Percentiles rank a stretch among this genome's conserved stretches.
phyloP scores from a whole-genome alignment of 2,113 vertebrate species.

The Pelvicachromis taeniatus region DNA sequence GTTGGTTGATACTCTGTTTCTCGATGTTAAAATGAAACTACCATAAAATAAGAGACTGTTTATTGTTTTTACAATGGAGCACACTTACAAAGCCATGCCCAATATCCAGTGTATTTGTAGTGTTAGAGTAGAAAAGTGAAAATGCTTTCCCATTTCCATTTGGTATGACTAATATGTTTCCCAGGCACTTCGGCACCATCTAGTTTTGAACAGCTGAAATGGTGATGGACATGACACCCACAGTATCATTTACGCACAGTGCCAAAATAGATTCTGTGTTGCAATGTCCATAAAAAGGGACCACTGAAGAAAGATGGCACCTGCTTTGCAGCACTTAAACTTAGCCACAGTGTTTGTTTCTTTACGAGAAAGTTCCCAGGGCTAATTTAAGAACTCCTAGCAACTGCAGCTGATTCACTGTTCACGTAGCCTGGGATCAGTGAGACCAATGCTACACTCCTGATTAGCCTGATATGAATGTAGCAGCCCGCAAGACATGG shows the following conservation, averaged over 20 bases:
- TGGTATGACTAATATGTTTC: not conserved
- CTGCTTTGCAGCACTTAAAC: not conserved
- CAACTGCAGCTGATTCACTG: not conserved
- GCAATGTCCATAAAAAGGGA: not conserved
- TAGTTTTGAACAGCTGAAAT: not conserved
- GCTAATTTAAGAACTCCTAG: not conserved
- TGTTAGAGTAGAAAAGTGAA: not conserved
- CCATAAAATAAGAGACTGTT: not conserved
- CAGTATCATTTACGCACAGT: accelerated
- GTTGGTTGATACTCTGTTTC: not conserved
- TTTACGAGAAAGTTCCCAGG: not conserved
- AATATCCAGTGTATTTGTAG: not conserved
- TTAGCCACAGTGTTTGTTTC: not conserved
- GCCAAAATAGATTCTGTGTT: not conserved
- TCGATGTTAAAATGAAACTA: not conserved
- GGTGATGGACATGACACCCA: not conserved
- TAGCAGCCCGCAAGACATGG: not conserved
- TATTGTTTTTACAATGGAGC: not conserved
- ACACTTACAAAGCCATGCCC: not conserved
- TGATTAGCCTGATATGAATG: not conserved
- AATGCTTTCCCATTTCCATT: not conserved
- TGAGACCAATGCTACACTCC: not conserved
- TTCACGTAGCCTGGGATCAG: not conserved
- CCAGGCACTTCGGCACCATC: not conserved
- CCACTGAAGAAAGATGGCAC: not conserved